These are phyloP conservation scores for Brachionus angularis DNA, from an alignment of 1,140 invertebrate genomes.

Conservation along the genomic window DNA sequence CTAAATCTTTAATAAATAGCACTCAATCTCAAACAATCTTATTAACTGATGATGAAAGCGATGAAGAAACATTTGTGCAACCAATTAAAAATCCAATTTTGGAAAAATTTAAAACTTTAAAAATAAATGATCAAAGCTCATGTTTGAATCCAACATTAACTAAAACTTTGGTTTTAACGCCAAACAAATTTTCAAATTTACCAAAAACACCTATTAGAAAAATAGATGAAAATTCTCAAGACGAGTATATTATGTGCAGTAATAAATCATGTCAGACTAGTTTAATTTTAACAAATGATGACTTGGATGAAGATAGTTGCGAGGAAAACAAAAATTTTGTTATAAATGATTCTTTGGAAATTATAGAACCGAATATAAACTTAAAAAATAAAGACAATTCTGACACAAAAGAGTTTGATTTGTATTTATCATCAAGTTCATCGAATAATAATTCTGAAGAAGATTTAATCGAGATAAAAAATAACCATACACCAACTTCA, in stretches of 20 bases:
- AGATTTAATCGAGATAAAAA: background rate
- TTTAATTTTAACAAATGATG: no score
- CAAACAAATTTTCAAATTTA: no score
- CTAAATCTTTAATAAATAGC: background rate
- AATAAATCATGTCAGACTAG: background rate
- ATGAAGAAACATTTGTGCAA: background rate
- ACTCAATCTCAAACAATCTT: conserved; percentile 27
- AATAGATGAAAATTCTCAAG: background rate
- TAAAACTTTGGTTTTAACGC: no score
- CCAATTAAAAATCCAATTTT: background rate
- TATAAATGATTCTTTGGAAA: background rate
- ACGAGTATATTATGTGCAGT: background rate
- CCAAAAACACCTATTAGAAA: no score
- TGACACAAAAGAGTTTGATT: background rate
- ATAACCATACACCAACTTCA: background rate
- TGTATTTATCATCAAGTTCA: conserved; percentile 9
- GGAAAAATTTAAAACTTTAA: background rate
- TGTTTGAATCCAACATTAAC: no score
- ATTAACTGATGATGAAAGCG: conserved; percentile 40
- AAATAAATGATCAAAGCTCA: no score
- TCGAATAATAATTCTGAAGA: background rate
- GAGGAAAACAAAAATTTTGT: no score
- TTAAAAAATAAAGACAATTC: conserved; percentile 1
- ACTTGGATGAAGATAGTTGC: no score
- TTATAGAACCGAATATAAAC: background rate